Evolutionary conservation across 2,888 invertebrate species (phyloP).

Genomic region (Polietes domitor): DNA sequence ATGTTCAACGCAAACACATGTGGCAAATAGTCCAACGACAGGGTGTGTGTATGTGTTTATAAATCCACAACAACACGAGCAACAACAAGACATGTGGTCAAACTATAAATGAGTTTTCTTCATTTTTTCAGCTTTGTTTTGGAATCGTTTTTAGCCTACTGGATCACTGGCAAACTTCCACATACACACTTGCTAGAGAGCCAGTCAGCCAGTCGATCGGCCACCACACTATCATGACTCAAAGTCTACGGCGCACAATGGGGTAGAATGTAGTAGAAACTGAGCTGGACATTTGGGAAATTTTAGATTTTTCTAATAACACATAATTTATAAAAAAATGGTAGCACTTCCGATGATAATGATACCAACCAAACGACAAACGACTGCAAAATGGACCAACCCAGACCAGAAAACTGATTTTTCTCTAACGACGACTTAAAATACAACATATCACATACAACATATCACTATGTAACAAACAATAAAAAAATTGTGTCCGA

Average conservation of each 20-base stretch:
- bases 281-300: too few species aligned
- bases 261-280: neutral
- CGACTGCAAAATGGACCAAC: too few species aligned
- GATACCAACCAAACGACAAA: too few species aligned
- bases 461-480: too few species aligned
- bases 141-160: neutral
- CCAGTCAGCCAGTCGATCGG: neutral
- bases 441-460: too few species aligned
- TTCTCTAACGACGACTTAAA: too few species aligned
- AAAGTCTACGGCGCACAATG: neutral
- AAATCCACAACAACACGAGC: neutral
- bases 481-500: too few species aligned
- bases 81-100: slow-evolving; percentile 28
- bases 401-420: too few species aligned
- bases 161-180: slow-evolving; percentile 13
- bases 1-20: slow-evolving; percentile 50
- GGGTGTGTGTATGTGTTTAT: neutral
- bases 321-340: too few species aligned
- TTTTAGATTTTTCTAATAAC: too few species aligned
- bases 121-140: slow-evolving; percentile 39
- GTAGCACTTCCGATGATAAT: too few species aligned
- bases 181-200: neutral
- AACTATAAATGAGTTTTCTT: slow-evolving; percentile 57
- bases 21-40: slow-evolving; percentile 27
- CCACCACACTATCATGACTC: neutral